Conservation (phyloP, 2,888 invertebrate genomes). For the Sussaba pulchella region DNA sequence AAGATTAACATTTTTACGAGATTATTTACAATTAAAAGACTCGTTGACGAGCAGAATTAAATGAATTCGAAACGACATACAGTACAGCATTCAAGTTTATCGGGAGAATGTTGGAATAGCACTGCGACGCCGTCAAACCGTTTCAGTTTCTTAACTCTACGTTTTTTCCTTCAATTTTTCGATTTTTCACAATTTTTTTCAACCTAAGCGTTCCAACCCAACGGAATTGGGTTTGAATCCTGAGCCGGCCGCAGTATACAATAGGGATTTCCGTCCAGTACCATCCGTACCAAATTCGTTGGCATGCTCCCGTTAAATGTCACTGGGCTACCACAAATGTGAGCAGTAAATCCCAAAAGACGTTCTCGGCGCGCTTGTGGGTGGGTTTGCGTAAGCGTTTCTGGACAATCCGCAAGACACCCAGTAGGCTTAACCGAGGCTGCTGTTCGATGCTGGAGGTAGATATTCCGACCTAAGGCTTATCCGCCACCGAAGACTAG, state of each 20-base stretch:
- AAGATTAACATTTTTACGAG: no score
- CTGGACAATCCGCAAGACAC: conserved; percentile 60
- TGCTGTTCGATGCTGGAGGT: conserved; percentile 43
- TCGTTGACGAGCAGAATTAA: no score
- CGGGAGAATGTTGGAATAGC: no score
- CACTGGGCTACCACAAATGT: conserved; percentile 67
- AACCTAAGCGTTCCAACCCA: neutral
- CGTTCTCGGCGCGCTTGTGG: conserved; percentile 65
- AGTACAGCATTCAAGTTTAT: no score
- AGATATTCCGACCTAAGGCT: conserved; percentile 55
- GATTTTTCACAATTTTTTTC: conserved; percentile 2
- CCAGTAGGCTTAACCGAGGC: conserved; percentile 61
- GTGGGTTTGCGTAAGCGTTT: conserved; percentile 49
- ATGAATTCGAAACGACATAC: no score
- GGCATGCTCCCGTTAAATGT: conserved; percentile 62
- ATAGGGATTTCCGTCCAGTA: conserved; percentile 52
- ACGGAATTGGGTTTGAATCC: conserved; percentile 49
- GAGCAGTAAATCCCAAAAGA: conserved; percentile 68
- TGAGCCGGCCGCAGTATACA: conserved; percentile 53
- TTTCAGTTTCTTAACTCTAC: neutral
- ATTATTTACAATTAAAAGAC: no score
- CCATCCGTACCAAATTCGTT: conserved; percentile 56
- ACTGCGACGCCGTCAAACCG: neutral
- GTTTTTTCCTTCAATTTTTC: neutral
- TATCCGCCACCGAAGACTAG: conserved; percentile 50